phyloP scores from a whole-genome alignment of 2,113 vertebrate species.

The Epinephelus lanceolatus region DNA sequence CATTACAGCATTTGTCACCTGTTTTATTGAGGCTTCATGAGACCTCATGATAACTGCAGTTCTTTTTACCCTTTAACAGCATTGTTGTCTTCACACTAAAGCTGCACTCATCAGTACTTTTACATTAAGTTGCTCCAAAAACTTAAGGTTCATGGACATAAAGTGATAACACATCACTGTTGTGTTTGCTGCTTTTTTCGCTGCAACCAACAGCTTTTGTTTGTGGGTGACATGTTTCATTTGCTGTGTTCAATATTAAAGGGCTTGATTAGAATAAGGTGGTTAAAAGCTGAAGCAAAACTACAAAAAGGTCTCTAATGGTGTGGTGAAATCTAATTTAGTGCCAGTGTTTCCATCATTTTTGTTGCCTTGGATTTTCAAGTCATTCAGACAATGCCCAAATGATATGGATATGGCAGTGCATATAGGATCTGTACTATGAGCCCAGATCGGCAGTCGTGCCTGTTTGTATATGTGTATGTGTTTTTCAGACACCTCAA shows the following conservation, averaged over 20 bases:
- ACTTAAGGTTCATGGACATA: no score
- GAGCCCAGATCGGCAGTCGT: no score
- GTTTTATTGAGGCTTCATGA: background rate
- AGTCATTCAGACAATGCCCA: background rate
- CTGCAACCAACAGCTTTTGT: background rate
- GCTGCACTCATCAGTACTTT: background rate
- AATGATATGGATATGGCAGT: background rate
- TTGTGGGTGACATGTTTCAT: background rate
- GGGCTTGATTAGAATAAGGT: background rate
- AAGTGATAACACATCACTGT: no score
- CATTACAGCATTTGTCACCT: background rate
- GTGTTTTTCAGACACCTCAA: conserved; percentile 85
- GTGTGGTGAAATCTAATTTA: no score
- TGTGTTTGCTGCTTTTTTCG: no score
- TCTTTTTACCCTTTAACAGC: background rate
- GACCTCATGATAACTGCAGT: no score
- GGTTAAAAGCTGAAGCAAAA: background rate
- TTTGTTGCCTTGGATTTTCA: no score
- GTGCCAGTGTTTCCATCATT: no score
- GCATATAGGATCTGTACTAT: background rate
- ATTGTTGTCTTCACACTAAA: background rate
- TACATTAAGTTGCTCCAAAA: no score
- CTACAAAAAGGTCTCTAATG: background rate
- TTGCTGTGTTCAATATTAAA: background rate
- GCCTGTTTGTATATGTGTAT: background rate